A percentile compares a stretch with the other conserved stretches of the same genome.
Evolutionary conservation across 2,888 invertebrate species (phyloP).

Genomic region (Mimachlamys varia): DNA sequence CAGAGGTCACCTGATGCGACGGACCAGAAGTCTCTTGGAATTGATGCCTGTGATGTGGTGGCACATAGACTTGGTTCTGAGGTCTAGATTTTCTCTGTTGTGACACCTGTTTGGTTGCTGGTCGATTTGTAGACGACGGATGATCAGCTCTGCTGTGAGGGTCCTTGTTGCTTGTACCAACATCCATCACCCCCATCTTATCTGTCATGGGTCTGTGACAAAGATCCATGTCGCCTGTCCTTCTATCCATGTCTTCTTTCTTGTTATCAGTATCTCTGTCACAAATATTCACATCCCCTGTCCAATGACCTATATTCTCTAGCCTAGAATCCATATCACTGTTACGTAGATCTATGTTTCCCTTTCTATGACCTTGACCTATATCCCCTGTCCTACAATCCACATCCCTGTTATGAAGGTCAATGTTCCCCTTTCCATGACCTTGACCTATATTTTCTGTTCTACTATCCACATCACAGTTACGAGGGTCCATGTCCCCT

Average conservation of each 20-base stretch:
- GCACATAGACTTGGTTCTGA: background rate
- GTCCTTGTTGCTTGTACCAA: background rate
- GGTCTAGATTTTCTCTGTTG: background rate
- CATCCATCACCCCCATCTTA: background rate
- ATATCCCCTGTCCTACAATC: background rate
- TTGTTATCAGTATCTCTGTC: background rate
- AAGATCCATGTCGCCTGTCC: background rate
- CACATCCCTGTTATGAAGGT: background rate
- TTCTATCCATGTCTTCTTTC: background rate
- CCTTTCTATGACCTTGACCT: background rate
- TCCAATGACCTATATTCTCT: background rate
- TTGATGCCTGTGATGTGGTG: background rate
- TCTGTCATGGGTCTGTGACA: no score
- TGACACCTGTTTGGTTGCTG: slow-evolving; percentile 18
- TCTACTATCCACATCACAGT: background rate
- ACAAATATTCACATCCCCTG: background rate
- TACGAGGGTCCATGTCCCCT: background rate
- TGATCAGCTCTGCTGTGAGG: background rate
- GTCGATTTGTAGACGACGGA: background rate
- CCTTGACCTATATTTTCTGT: background rate
- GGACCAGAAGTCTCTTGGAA: no score
- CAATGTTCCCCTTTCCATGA: background rate
- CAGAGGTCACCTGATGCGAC: no score
- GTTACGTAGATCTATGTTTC: no score
- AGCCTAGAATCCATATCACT: background rate